Conservation (phyloP, 1,140 invertebrate species). For the Prorops nasuta region DNA sequence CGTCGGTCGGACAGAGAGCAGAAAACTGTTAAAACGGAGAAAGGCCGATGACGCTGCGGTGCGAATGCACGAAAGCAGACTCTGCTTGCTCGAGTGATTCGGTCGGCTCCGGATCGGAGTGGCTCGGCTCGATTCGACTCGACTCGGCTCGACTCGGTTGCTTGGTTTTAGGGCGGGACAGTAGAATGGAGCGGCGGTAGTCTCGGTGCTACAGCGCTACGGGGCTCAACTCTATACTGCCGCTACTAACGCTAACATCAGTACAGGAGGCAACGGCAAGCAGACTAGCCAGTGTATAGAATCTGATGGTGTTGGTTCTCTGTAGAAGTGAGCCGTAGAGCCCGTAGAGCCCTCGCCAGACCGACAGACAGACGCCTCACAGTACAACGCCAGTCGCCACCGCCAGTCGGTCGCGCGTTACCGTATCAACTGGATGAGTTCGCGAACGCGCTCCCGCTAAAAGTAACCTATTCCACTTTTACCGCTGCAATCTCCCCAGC, state of each 20-base stretch:
- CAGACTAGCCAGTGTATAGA: background rate
- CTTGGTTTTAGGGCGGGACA: too few species aligned
- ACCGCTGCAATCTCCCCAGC: too few species aligned
- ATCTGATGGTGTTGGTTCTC: too few species aligned
- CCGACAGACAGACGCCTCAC: slow-evolving; percentile 2
- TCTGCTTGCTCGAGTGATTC: too few species aligned
- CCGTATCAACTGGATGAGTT: slow-evolving; percentile 45
- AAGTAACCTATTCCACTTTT: background rate
- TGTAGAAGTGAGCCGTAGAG: background rate
- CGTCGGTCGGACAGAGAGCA: too few species aligned
- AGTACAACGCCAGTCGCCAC: slow-evolving; percentile 11
- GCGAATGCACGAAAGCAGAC: too few species aligned
- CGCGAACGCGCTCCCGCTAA: slow-evolving; percentile 33
- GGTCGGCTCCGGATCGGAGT: too few species aligned
- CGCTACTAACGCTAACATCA: background rate
- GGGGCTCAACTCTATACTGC: background rate
- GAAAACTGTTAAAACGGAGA: too few species aligned
- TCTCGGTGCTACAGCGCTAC: background rate
- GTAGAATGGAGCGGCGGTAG: background rate
- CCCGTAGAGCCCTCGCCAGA: slow-evolving; percentile 1
- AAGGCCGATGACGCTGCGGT: too few species aligned
- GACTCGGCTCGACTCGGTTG: too few species aligned
- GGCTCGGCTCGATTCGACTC: too few species aligned
- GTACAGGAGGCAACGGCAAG: background rate
- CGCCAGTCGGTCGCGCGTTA: slow-evolving; percentile 41